Conservation (phyloP, 2,797 vertebrate genomes). For the Acomys russatus region DNA sequence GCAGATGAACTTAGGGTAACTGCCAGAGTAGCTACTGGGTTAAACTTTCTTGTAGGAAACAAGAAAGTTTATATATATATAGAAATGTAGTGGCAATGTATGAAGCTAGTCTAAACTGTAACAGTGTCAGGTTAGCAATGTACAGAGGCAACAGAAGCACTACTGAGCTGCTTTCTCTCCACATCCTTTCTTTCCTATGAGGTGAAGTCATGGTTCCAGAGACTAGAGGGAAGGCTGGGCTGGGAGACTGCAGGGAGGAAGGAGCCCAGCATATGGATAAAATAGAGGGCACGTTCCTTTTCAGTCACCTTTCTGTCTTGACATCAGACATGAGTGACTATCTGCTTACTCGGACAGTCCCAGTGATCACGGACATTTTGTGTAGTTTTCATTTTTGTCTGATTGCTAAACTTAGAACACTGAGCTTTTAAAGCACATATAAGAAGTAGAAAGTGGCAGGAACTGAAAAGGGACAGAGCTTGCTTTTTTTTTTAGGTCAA, state of each 20-base stretch:
- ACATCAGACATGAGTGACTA: not conserved
- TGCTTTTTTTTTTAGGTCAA: slow-evolving; percentile 38
- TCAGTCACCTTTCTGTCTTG: not conserved
- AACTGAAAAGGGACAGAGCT: slow-evolving; percentile 11
- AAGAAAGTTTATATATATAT: not conserved
- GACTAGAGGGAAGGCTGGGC: not conserved
- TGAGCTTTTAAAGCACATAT: not conserved
- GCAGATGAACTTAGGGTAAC: not conserved
- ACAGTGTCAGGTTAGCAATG: not conserved
- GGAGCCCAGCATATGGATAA: too few relatives aligned
- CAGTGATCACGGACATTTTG: not conserved
- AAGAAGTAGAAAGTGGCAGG: not conserved
- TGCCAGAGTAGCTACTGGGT: not conserved
- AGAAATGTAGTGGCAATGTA: not conserved
- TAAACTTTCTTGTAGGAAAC: not conserved
- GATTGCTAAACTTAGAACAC: slow-evolving; percentile 27
- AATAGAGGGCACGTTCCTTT: not conserved
- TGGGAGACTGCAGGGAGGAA: not conserved
- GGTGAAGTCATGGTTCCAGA: not conserved
- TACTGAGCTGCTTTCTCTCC: not conserved
- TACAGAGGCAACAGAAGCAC: not conserved
- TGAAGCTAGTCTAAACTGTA: not conserved
- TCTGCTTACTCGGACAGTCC: not conserved
- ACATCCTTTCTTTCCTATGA: not conserved
- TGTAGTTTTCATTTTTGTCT: not conserved